These are phyloP conservation scores for Panthera uncia DNA, from an alignment of 2,113 vertebrate species.

Conservation along the genomic window DNA sequence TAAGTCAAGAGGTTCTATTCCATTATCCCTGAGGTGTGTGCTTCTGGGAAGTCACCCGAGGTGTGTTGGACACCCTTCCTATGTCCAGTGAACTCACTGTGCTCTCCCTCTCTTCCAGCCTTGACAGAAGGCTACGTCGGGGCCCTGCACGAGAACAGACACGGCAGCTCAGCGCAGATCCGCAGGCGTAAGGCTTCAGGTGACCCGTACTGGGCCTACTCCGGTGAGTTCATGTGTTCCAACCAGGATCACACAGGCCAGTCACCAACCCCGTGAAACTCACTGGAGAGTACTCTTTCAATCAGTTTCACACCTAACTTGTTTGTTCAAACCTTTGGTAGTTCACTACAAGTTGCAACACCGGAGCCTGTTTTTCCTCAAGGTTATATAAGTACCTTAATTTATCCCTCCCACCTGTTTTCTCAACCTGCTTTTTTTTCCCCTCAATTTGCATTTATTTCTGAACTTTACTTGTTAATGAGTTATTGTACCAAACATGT, in stretches of 20 bases:
- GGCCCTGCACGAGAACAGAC: constrained; percentile 85
- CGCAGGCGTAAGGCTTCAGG: constrained; percentile 90
- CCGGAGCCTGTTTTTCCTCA: not conserved
- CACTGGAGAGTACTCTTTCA: not conserved
- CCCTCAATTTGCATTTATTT: constrained; percentile 34
- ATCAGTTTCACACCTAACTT: not conserved
- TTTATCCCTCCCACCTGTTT: constrained; percentile 40
- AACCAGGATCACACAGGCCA: not conserved
- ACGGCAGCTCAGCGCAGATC: constrained; percentile 86
- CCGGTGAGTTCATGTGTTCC: constrained; percentile 85
- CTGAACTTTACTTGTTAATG: constrained; percentile 52
- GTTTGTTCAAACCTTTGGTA: not conserved
- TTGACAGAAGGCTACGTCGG: constrained; percentile 90
- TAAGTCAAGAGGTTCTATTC: not conserved
- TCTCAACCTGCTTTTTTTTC: not conserved
- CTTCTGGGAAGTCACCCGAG: not conserved
- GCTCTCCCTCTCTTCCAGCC: constrained; percentile 82
- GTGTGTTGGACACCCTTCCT: too few species aligned
- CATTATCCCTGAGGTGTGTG: not conserved
- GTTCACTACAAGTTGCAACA: not conserved
- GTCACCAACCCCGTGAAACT: not conserved
- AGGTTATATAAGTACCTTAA: constrained; percentile 1
- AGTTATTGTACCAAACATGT: constrained; percentile 45
- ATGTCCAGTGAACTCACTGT: not conserved
- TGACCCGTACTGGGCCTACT: constrained; percentile 97